Percentiles rank a stretch among this genome's conserved stretches.
phyloP scores from a whole-genome alignment of 1,140 invertebrate genomes.

The Drosophila nikananu region DNA sequence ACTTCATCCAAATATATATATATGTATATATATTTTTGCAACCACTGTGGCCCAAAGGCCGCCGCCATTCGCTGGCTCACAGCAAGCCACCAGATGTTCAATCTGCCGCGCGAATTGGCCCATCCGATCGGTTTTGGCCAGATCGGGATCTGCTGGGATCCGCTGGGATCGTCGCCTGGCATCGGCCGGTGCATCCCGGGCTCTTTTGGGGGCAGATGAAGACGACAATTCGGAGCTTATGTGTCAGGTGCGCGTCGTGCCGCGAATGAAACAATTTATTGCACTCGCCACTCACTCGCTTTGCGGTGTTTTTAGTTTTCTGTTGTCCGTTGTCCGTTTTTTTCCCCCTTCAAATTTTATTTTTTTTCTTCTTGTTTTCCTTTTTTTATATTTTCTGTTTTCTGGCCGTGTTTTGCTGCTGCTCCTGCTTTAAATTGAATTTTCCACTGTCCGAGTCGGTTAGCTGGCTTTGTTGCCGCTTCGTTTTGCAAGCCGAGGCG shows the following conservation, averaged over 20 bases:
- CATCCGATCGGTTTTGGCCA: slow-evolving; percentile 35
- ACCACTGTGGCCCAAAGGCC: slow-evolving; percentile 51
- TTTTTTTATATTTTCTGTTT: slow-evolving; percentile 17
- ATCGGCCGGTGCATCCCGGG: not conserved
- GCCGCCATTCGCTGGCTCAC: slow-evolving; percentile 36
- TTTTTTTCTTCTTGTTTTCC: slow-evolving; percentile 12
- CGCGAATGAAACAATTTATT: slow-evolving; percentile 81
- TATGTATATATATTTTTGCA: not conserved
- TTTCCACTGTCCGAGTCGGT: slow-evolving; percentile 41
- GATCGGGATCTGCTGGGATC: slow-evolving; percentile 6
- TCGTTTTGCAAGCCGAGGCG: slow-evolving; percentile 29
- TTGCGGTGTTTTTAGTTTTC: slow-evolving; percentile 38
- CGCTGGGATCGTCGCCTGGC: not conserved
- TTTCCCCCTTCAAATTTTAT: not conserved
- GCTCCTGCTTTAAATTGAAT: slow-evolving; percentile 67
- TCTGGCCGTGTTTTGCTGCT: slow-evolving; percentile 22
- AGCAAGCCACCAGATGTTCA: slow-evolving; percentile 77
- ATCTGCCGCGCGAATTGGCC: slow-evolving; percentile 44
- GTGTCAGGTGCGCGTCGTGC: slow-evolving; percentile 75
- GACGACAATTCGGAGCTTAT: slow-evolving; percentile 78
- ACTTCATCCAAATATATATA: not conserved
- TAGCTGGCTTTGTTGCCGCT: slow-evolving; percentile 23
- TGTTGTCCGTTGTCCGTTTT: not conserved
- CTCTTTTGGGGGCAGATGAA: slow-evolving; percentile 51
- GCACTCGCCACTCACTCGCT: slow-evolving; percentile 63